Evolutionary conservation across 2,113 vertebrate genomes (phyloP), one percentile per base, ranked within the genome.

Genomic region (Sciurus niger): DNA sequence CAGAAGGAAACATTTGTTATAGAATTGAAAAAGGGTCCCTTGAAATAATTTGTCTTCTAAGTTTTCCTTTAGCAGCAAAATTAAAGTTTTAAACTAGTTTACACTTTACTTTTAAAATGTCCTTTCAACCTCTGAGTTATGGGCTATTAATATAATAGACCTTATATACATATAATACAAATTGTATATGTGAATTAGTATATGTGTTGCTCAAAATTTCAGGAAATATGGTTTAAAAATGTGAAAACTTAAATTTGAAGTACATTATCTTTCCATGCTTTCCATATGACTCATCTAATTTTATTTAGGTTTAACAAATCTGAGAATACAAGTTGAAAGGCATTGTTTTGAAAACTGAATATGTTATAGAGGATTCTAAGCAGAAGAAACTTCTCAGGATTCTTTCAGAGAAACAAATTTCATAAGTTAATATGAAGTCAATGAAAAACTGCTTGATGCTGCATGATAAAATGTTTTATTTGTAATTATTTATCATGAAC

Each of bases 371-470:
- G 9, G 1, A 6, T 76, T 79, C 46, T 51, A 11, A 70, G 67
- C 48, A 68, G 24, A 76, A 53, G 18, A 77, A 87, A 76, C 25
- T 12, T n/a, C 32, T 76, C 25, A 68, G 12, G 10, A 0, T 4
- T 65, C 24, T 55, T 76, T 72, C 76, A 73, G 30, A 72, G 84
- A 91, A 89, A 83, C 4, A 73, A 32, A 68, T 55, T 83, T 83
- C 20, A n/a, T 74, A 24, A 73, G 32, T 58, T 94, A 86, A 89
- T 53, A 79, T 70, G 72, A 93, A 95, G 55, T 12, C 70, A 92
- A 79, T 96, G n/a, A 96, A 93, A 88, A 16, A 4, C 30, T 94
- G 58, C 77, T 77, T 55, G 77, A 92, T 95, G n/a, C 78, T 72
- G 76, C 25, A 63, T 70, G 20, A 76, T 80, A 55, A 17, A 76